Percentiles rank a stretch among this genome's conserved stretches.
These are phyloP conservation scores for Thermophis baileyi DNA, from an alignment of 2,113 vertebrate species.

Conservation along the genomic window DNA sequence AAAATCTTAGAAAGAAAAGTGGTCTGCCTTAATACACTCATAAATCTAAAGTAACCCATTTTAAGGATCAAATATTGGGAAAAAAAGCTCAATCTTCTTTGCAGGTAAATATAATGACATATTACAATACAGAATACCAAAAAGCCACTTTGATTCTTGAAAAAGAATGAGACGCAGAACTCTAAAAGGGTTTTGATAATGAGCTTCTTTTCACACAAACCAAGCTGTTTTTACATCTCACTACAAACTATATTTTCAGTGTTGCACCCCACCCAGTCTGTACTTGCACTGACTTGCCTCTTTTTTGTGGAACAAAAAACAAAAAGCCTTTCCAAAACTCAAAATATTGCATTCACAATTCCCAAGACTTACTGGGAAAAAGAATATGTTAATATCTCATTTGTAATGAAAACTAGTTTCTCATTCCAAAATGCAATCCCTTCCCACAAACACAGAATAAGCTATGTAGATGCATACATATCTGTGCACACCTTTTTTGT, in stretches of 20 bases:
- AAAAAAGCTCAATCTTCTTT: background rate
- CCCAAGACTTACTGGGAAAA: background rate
- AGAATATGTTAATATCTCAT: constrained; percentile 14
- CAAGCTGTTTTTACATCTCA: constrained; percentile 32
- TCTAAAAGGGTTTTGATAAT: background rate
- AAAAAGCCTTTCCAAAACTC: constrained; percentile 29
- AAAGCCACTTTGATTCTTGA: background rate
- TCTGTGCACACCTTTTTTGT: background rate
- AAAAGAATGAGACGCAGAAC: background rate
- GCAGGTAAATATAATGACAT: background rate
- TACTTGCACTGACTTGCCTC: constrained; percentile 38
- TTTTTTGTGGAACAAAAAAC: background rate
- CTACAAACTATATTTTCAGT: background rate
- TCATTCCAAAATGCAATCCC: background rate
- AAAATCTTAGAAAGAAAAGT: background rate
- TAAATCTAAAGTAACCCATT: background rate
- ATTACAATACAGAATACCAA: background rate
- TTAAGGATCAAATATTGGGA: background rate
- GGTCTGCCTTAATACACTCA: background rate
- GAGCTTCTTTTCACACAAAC: background rate
- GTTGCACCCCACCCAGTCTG: background rate
- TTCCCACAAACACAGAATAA: background rate
- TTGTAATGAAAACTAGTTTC: constrained; percentile 6
- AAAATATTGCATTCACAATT: constrained; percentile 15
- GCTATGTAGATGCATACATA: background rate